phyloP scores from a whole-genome alignment of 2,113 vertebrate species.

The Stercorarius parasiticus region DNA sequence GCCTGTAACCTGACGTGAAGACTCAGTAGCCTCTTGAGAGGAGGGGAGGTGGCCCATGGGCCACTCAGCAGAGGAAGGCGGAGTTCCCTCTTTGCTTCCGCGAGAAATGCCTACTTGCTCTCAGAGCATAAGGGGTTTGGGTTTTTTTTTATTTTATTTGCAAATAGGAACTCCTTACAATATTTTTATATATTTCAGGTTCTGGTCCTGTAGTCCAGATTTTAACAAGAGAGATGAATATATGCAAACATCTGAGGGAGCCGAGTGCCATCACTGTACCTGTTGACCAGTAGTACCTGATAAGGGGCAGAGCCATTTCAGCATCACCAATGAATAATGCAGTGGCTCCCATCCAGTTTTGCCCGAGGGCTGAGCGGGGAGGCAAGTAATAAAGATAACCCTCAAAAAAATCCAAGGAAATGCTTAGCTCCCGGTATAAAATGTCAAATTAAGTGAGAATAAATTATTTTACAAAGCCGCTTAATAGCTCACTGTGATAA shows the following conservation, averaged over 20 bases:
- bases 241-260: background rate
- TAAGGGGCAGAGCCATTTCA: background rate
- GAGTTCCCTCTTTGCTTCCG: background rate
- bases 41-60: background rate
- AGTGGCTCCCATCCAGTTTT: background rate
- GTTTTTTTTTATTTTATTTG: background rate
- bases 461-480: background rate
- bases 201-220: background rate
- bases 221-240: background rate
- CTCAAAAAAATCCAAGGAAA: background rate
- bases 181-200: background rate
- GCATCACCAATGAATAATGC: background rate
- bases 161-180: background rate
- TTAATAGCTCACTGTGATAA: constrained; percentile 34
- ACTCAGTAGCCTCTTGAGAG: background rate
- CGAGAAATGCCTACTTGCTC: background rate
- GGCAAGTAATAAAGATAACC: background rate
- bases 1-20: constrained; percentile 23
- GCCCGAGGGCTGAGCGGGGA: background rate
- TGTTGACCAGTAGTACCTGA: background rate
- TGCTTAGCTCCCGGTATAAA: background rate
- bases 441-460: background rate
- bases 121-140: background rate
- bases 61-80: background rate
- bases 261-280: background rate